Conservation (phyloP, 2,888 invertebrate genomes). For the Mythimna lalbum region DNA sequence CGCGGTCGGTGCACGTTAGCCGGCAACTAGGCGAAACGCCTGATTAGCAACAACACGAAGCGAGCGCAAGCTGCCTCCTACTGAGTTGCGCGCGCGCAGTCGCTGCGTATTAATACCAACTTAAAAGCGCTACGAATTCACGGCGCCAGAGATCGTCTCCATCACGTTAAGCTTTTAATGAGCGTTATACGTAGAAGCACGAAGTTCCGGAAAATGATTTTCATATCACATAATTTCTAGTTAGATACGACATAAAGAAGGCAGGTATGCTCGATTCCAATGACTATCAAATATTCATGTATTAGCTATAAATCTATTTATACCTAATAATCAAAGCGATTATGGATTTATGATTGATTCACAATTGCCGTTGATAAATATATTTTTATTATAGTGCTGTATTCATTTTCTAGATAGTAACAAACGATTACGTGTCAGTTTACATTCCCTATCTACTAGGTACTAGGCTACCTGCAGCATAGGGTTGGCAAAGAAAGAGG, state of each 20-base stretch:
- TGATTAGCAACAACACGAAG: conserved; percentile 77
- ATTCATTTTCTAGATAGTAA: not conserved
- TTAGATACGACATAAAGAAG: not conserved
- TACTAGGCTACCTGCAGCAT: not conserved
- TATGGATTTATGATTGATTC: conserved; percentile 16
- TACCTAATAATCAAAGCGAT: not conserved
- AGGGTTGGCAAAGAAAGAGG: not conserved
- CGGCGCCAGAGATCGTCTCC: conserved; percentile 41
- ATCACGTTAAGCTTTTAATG: conserved; percentile 49
- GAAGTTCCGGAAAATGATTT: conserved; percentile 54
- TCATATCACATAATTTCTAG: conserved; percentile 35
- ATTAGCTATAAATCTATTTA: conserved; percentile 31
- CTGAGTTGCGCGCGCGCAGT: conserved; percentile 81
- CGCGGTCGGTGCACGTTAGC: conserved; percentile 73
- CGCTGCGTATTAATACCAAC: conserved; percentile 58
- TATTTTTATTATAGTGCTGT: not conserved
- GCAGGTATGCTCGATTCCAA: conserved; percentile 20
- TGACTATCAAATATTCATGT: conserved; percentile 49
- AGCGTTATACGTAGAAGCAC: conserved; percentile 21
- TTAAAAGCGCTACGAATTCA: conserved; percentile 55
- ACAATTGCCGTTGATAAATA: conserved; percentile 3
- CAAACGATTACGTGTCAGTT: not conserved
- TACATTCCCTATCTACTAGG: not conserved
- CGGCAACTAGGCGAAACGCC: conserved; percentile 81
- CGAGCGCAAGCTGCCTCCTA: conserved; percentile 82